phyloP scores from a whole-genome alignment of 2,797 vertebrate genomes.

The Semotilus atromaculatus region DNA sequence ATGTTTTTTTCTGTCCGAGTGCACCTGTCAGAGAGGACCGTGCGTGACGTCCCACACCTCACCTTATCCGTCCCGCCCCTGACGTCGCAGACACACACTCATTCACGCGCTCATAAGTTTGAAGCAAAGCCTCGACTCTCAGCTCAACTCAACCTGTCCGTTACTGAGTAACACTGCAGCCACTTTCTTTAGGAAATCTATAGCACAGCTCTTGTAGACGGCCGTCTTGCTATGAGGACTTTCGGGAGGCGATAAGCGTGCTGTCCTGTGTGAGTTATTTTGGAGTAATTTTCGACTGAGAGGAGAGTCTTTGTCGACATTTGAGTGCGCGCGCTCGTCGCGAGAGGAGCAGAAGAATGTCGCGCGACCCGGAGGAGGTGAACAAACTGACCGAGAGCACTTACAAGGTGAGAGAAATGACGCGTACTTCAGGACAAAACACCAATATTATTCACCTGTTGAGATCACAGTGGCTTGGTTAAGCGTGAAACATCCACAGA shows the following conservation, averaged over 20 bases:
- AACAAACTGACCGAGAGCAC: constrained; percentile 92
- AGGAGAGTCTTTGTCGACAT: constrained; percentile 6
- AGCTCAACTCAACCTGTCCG: constrained; percentile 24
- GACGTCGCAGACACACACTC: constrained; percentile 62
- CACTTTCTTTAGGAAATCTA: neutral
- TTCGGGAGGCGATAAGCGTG: constrained; percentile 20
- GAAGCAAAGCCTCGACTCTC: constrained; percentile 67
- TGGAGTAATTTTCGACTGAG: constrained; percentile 15
- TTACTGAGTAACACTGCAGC: neutral
- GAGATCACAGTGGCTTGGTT: neutral
- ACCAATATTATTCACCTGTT: neutral
- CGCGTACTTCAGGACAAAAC: neutral
- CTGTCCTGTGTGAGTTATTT: constrained; percentile 3
- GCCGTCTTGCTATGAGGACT: constrained; percentile 36
- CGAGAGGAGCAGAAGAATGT: constrained; percentile 77
- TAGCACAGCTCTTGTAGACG: neutral
- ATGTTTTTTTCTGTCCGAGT: neutral
- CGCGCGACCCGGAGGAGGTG: constrained; percentile 88
- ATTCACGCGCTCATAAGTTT: constrained; percentile 72
- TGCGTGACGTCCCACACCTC: constrained; percentile 54
- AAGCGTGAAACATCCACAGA: neutral
- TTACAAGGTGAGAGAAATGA: constrained; percentile 82
- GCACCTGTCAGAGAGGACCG: constrained; percentile 29
- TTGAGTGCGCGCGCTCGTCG: constrained; percentile 3
- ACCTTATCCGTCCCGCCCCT: constrained; percentile 66